phyloP scores from a whole-genome alignment of 2,888 invertebrate species.

The Drosophila borealis region DNA sequence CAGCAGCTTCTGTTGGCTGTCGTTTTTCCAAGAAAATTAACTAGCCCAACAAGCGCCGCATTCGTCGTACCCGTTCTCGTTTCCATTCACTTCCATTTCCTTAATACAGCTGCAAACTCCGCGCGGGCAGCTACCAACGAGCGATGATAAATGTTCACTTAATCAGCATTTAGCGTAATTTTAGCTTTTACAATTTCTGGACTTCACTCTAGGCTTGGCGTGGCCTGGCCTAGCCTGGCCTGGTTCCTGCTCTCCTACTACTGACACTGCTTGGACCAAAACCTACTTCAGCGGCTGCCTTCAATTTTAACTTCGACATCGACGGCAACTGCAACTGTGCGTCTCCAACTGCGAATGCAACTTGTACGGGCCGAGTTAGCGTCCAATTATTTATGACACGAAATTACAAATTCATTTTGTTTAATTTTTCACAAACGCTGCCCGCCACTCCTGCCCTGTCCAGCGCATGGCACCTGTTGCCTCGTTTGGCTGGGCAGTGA shows the following conservation, averaged over 20 bases:
- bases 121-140: conserved; percentile 55
- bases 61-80: conserved; percentile 7
- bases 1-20: conserved; percentile 67
- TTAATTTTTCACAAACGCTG: conserved; percentile 82
- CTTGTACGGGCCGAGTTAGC: conserved; percentile 69
- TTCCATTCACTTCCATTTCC: conserved; percentile 59
- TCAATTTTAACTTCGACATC: conserved; percentile 18
- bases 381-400: conserved; percentile 84
- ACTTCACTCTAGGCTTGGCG: conserved; percentile 25
- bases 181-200: conserved; percentile 82
- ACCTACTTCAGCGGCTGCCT: conserved; percentile 34
- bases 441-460: conserved; percentile 6
- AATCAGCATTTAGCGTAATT: conserved; percentile 85
- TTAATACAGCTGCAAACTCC: conserved; percentile 66
- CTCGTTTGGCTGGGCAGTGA: conserved; percentile 34
- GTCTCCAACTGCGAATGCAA: conserved; percentile 43
- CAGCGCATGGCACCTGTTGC: conserved; percentile 64
- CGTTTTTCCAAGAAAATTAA: conserved; percentile 80
- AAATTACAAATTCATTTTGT: conserved; percentile 85
- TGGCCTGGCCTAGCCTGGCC: conserved; percentile 13
- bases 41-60: conserved; percentile 56
- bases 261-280: conserved; percentile 48
- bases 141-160: conserved; percentile 85
- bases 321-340: conserved; percentile 34
- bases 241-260: conserved; percentile 32